These are phyloP conservation scores for Andinoacara biseriatus DNA, from an alignment of 2,113 vertebrate genomes.

Conservation along the genomic window DNA sequence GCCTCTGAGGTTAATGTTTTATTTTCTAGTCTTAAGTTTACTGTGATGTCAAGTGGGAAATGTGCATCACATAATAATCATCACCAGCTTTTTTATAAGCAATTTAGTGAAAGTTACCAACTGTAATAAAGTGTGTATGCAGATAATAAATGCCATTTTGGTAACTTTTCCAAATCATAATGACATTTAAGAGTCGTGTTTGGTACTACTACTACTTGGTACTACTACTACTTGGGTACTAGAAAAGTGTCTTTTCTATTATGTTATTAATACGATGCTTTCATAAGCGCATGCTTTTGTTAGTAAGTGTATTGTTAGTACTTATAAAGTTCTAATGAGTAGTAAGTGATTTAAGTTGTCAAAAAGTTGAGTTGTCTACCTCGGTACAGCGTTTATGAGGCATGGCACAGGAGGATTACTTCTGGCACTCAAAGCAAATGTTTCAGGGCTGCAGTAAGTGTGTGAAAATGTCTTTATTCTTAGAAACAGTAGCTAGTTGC, in stretches of 20 bases:
- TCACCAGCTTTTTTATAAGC: slow-evolving; percentile 24
- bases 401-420: background rate
- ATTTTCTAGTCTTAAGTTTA: slow-evolving; percentile 38
- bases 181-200: background rate
- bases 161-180: background rate
- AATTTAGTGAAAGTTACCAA: slow-evolving; percentile 22
- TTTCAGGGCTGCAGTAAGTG: background rate
- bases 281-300: background rate
- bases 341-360: background rate
- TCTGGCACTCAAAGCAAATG: background rate
- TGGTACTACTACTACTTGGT: background rate
- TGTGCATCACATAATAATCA: slow-evolving; percentile 35
- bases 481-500: background rate
- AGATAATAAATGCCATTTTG: background rate
- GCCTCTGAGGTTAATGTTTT: slow-evolving; percentile 43
- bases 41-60: slow-evolving; percentile 1
- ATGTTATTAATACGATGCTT: background rate
- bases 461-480: background rate
- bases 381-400: background rate
- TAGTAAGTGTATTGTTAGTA: background rate
- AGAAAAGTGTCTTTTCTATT: background rate
- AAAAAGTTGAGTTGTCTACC: background rate
- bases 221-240: background rate
- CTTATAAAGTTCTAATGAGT: background rate
- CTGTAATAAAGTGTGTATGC: slow-evolving; percentile 7